Evolutionary conservation across 2,797 vertebrate species (phyloP).

Genomic region (Natrix natrix): DNA sequence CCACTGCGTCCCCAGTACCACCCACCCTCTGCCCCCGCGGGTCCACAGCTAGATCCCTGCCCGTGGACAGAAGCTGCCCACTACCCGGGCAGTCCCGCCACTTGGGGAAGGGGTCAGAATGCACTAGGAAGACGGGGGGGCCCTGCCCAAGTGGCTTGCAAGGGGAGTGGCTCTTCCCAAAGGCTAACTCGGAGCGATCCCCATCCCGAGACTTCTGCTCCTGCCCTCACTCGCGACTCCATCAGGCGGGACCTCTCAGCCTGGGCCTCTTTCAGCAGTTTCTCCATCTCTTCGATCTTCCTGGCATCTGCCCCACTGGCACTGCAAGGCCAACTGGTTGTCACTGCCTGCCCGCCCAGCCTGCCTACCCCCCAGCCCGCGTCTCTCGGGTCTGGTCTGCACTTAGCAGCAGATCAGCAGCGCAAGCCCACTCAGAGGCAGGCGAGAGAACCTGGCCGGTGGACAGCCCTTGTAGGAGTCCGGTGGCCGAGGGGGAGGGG

Average conservation of each 20-base stretch:
- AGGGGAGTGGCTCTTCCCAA: background rate
- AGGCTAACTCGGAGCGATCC: background rate
- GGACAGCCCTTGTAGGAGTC: background rate
- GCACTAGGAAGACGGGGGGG: background rate
- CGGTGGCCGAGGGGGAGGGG: background rate
- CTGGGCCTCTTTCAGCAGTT: slow-evolving; percentile 90
- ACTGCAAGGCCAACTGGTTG: slow-evolving; percentile 66
- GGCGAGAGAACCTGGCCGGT: background rate
- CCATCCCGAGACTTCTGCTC: background rate
- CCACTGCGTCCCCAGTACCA: background rate
- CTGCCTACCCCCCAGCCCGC: background rate
- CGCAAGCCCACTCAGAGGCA: background rate
- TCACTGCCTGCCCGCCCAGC: background rate
- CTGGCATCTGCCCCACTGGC: slow-evolving; percentile 79
- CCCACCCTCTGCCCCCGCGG: background rate
- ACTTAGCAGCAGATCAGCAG: background rate
- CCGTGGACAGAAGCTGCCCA: background rate
- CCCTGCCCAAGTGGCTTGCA: background rate
- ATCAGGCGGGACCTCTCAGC: slow-evolving; percentile 90
- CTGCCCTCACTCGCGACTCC: slow-evolving; percentile 83
- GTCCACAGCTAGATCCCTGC: background rate
- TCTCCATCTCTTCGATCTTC: slow-evolving; percentile 97
- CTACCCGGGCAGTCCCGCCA: fast-evolving
- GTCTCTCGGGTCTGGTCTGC: background rate
- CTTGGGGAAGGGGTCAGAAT: background rate